Percentiles rank a stretch among this genome's conserved stretches.
phyloP scores from a whole-genome alignment of 2,113 vertebrate species.

The Platichthys flesus region DNA sequence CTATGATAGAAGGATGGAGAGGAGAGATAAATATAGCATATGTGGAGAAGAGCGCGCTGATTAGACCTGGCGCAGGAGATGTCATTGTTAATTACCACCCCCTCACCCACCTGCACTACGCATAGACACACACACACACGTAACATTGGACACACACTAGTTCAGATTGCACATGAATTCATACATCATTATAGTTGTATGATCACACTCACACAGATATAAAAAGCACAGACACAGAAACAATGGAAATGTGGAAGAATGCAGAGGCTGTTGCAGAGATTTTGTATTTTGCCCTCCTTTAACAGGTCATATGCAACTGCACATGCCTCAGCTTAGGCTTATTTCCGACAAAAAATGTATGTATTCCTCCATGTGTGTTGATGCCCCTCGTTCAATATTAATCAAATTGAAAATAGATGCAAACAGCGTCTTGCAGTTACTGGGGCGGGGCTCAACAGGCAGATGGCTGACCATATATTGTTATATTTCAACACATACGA shows the following conservation, averaged over 20 bases:
- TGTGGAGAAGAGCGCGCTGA: slow-evolving; percentile 65
- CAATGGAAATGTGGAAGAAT: not conserved
- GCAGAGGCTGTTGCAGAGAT: no score
- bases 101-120: slow-evolving; percentile 70
- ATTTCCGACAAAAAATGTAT: no score
- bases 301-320: no score
- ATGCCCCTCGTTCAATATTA: no score
- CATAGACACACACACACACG: slow-evolving; percentile 27
- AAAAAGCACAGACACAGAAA: not conserved
- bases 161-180: slow-evolving; percentile 15
- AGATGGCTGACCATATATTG: no score
- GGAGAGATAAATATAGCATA: slow-evolving; percentile 68
- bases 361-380: no score
- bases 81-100: slow-evolving; percentile 76
- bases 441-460: no score
- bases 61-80: slow-evolving; percentile 76
- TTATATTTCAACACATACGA: no score
- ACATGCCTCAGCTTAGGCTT: no score
- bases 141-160: not conserved
- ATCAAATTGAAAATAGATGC: no score
- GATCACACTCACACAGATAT: not conserved
- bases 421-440: no score
- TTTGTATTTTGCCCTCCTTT: not conserved
- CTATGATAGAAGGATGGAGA: slow-evolving; percentile 72
- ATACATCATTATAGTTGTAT: not conserved